Evolutionary conservation across 2,113 vertebrate species (phyloP), one percentile per base, ranked within the genome.

Genomic region (Myrmophylax atrothorax): DNA sequence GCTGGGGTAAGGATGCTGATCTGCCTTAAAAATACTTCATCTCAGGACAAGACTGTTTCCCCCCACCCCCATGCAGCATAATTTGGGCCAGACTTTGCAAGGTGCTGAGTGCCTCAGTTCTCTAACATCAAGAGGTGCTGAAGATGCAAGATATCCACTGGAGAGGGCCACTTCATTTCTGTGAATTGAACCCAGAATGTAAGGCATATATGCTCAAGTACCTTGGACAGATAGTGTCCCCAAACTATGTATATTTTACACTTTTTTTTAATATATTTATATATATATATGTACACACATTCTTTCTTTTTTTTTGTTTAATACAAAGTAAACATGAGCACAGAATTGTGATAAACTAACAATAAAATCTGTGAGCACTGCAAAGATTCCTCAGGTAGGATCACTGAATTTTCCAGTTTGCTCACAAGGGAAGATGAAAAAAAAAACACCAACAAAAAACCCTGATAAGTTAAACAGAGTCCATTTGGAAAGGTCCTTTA

Each of bases 181-280:
- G 92, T 89, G 78, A 87, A 94, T 83, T 88, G 78, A 94, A 93
- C 80, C 79, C 90, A 93, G 88, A 89, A 96, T 94, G 93, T 97
- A 98, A 98, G 97, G 97, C 95, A 97, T 96, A 94, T 83, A 86
- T 69, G 33, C 89, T 96, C 93, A 92, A 97, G 95, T 95, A 96
- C 97, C 93, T 97, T 81, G 83, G 94, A 73, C 94, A 83, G 84
- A 96, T 68, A 94, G 84, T 90, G 96, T 91, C 90, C 95, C 84
- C 80, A 96, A 96, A 96, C 94, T 89, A 95, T 60, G 72, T 92
- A 46, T 96, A 89, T 91, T 97, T 97, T 97, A 96, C 75, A 91
- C 38, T 74, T 81, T 74, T 81, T 69, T 66, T 69, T 67, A 17
- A 74, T 49, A 74, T 79, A 77, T 70, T 78, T 81, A 77, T 78